Base-by-base conservation (phyloP, 2,888 invertebrate species). In the Diloba caeruleocephala region DNA sequence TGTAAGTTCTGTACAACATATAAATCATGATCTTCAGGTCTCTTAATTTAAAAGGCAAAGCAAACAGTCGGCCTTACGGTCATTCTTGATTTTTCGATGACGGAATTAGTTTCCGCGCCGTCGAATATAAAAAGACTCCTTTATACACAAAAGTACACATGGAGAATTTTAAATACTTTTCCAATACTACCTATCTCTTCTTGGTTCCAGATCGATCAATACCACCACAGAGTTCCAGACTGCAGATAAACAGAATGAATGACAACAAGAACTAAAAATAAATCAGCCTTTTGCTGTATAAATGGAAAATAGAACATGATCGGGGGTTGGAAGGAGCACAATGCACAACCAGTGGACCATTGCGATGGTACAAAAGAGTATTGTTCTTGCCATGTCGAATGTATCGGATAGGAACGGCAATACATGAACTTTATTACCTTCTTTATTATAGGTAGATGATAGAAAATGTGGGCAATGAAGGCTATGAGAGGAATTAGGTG, bases 321-420 rank as follows among this genome's bases (percentile, higher is more conserved):
- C 84, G 78, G 81, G 85, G 88, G 84, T 84, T 86, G 85, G 85
- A 82, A 62, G 81, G 82, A 80, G 76, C 71, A 76, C 76, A 74
- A 73, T 72, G 71, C 70, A 87, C 82, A 88, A 85, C 77, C 87
- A 84, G 84, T 80, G 82, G 84, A 87, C 88, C 89, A 88, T 74
- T 82, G 75, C 86, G 76, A 78, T 78, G 77, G 71, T 61, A 89
- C 90, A 90, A 90, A 89, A 85, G 88, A 79, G 80, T 76, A 90
- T 91, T 91, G 91, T 91, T 91, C 89, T 87, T 91, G 86, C 78
- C 78, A 82, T 81, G 83, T 90, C 89, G 81, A 85, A 90, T 89
- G 91, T 89, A 90, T 89, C 89, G 85, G 75, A 78, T 78, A 75
- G 79, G 79, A 85, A 82, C 81, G 74, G 76, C 79, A 79, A 81